A percentile compares a stretch with the other conserved stretches of the same genome.
phyloP scores from a whole-genome alignment of 2,113 vertebrate species.

The Misgurnus anguillicaudatus region DNA sequence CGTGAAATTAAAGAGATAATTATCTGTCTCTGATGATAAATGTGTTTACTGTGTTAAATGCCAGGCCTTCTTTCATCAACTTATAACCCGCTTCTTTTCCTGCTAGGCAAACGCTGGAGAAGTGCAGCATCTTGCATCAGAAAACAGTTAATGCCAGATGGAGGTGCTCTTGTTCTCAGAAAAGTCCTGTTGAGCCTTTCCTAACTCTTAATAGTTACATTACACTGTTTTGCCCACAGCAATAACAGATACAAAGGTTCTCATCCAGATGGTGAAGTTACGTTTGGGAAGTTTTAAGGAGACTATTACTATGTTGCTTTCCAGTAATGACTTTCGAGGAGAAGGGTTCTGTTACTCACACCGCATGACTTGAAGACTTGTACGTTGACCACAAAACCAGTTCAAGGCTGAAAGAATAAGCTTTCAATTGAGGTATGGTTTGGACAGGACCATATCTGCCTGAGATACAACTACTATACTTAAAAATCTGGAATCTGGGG shows the following conservation, averaged over 20 bases:
- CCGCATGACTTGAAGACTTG: too few relatives aligned
- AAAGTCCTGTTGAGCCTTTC: not conserved
- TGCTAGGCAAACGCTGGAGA: slow-evolving; percentile 34
- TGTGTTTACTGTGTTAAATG: slow-evolving; percentile 74
- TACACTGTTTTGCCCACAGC: not conserved
- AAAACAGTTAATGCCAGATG: slow-evolving; percentile 30
- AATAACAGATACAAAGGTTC: too few relatives aligned
- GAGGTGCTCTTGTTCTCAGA: slow-evolving; percentile 6
- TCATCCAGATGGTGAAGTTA: not conserved
- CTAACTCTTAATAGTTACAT: not conserved
- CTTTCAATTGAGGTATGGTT: too few relatives aligned
- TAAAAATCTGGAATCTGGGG: too few relatives aligned
- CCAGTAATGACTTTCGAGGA: too few relatives aligned
- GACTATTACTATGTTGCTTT: too few relatives aligned
- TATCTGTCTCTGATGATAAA: slow-evolving; percentile 75
- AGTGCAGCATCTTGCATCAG: slow-evolving; percentile 33
- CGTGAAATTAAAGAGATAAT: slow-evolving; percentile 72
- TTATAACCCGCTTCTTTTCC: slow-evolving; percentile 46
- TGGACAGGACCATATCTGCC: too few relatives aligned
- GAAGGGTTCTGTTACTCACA: too few relatives aligned
- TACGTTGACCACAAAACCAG: too few relatives aligned
- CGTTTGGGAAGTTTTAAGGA: not conserved
- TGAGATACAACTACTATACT: too few relatives aligned
- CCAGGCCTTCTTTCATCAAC: slow-evolving; percentile 69
- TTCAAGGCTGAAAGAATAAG: too few relatives aligned